Percentiles rank a stretch among this genome's conserved stretches.
Conservation (phyloP, 2,888 invertebrate species). For the Hoplodrina ambigua region DNA sequence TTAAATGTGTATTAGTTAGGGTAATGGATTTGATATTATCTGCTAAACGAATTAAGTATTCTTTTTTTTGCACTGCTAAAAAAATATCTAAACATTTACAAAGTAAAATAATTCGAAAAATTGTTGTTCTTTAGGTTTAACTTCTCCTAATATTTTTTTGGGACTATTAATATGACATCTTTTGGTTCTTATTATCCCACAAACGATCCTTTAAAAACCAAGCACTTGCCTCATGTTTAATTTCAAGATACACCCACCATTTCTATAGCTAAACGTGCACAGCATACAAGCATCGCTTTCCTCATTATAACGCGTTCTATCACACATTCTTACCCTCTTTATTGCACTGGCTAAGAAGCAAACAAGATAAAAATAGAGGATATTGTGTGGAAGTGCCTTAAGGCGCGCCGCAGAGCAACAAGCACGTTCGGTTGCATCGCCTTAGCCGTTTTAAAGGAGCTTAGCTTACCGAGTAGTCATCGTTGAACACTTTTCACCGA, state of each 20-base stretch:
- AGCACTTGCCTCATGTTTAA: conserved; percentile 23
- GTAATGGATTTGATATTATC: background rate
- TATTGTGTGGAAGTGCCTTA: conserved; percentile 60
- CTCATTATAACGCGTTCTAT: conserved; percentile 48
- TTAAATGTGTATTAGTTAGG: background rate
- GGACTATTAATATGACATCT: too few species aligned
- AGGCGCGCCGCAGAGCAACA: conserved; percentile 65
- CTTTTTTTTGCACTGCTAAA: background rate
- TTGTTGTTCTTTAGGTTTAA: too few species aligned
- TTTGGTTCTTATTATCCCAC: background rate
- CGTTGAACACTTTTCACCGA: conserved; percentile 60
- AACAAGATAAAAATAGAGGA: conserved; percentile 58
- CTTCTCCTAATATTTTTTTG: too few species aligned
- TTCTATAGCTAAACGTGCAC: conserved; percentile 40
- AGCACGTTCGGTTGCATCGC: conserved; percentile 70
- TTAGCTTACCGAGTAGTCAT: conserved; percentile 68
- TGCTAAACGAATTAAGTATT: background rate
- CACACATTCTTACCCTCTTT: conserved; percentile 45
- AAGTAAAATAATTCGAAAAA: too few species aligned
- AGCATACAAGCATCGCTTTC: conserved; percentile 42
- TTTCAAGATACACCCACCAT: conserved; percentile 19
- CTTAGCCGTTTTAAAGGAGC: conserved; percentile 67
- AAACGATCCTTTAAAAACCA: background rate
- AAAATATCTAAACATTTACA: background rate
- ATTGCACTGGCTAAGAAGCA: conserved; percentile 48